Evolutionary conservation across 2,888 invertebrate genomes (phyloP), one percentile per base, ranked within the genome.

Genomic region (Cacoxenus indagator): DNA sequence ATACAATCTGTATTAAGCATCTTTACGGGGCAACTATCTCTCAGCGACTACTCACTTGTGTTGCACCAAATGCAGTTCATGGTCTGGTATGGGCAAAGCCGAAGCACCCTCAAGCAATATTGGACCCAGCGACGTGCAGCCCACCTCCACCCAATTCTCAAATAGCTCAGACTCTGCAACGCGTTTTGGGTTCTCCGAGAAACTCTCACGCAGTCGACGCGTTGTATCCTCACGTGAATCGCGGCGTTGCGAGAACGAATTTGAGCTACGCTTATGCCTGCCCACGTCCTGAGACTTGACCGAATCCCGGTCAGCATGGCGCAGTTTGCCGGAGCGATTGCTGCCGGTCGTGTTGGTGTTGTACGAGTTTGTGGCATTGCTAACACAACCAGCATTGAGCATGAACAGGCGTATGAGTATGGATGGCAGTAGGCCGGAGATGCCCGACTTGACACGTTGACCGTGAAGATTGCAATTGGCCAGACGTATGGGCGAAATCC

Each of bases 381-480:
- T 82, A 64, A 77, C 76, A 59, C 90, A 89, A 65, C 89, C 88
- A 24, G 89, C 89, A 46, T 92, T 91, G 59, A 91, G 90, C 75
- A 94, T 91, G 85, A 92, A 93, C 81, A 94, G 92, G 29, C 92
- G 90, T 64, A 93, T 78, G 69, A 91, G 88, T 72, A 96, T 91
- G 73, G 93, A 92, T 1, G 96, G 95, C 70, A 98, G 88, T 59
- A 98, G 90, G 5, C 94, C 94, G 2, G 97, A 97, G 29, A 97
- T 91, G 1, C 98, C 98, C 2, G 94, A 93, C 76, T 95, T 94
- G 37, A 96, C 96, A 81, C 95, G 94, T 75, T 94, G 93, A 0
- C 97, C 97, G 84, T 98, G 98, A n/a, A 98, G 90, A 89, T 98
- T 98, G 84, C 98, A 98, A 61, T 94, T 95, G 24, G 97, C 93